Evolutionary conservation across 2,797 vertebrate species (phyloP).

Genomic region (Pygocentrus nattereri): DNA sequence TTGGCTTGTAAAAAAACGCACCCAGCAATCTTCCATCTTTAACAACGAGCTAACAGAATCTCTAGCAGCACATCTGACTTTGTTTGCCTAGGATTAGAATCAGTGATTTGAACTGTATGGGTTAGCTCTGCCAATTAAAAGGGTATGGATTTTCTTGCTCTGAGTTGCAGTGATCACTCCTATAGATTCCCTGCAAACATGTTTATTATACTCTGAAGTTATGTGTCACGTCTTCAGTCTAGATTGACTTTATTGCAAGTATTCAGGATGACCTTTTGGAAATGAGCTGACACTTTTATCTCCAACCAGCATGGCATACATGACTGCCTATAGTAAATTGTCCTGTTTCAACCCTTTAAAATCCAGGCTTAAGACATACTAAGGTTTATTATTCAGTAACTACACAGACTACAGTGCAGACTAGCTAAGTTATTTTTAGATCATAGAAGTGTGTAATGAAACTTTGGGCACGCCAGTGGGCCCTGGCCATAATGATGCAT

Average conservation of each 20-base stretch:
- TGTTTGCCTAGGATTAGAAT: constrained; percentile 22
- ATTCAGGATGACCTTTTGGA: constrained; percentile 1
- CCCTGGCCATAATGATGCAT: constrained; percentile 22
- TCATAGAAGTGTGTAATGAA: too few species aligned
- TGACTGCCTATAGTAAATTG: neutral
- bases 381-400: too few species aligned
- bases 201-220: neutral
- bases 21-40: neutral
- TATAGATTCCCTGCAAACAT: constrained; percentile 21
- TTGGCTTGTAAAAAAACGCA: neutral
- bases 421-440: too few species aligned
- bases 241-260: constrained; percentile 17
- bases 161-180: constrained; percentile 10
- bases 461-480: too few species aligned
- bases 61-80: neutral
- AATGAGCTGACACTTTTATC: neutral
- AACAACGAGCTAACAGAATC: neutral
- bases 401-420: too few species aligned
- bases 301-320: neutral
- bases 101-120: neutral
- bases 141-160: constrained; percentile 7
- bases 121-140: neutral
- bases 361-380: too few species aligned
- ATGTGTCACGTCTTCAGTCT: neutral
- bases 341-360: constrained; percentile 13